phyloP scores from a whole-genome alignment of 2,113 vertebrate genomes.

The Capricornis sumatraensis region DNA sequence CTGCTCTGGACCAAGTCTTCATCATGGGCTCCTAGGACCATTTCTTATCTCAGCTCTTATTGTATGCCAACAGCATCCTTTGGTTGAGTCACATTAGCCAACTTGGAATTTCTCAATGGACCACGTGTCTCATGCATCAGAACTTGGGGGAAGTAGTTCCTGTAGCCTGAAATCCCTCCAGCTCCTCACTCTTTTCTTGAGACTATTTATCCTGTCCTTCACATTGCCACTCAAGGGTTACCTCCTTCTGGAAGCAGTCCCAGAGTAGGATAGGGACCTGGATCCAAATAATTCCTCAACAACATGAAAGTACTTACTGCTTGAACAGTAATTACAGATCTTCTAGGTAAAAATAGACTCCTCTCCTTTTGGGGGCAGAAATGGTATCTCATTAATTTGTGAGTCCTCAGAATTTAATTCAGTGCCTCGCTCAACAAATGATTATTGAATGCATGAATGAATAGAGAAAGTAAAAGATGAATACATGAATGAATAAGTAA shows the following conservation, averaged over 20 bases:
- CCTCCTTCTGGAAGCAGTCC: not conserved
- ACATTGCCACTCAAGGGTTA: not conserved
- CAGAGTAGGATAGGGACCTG: not conserved
- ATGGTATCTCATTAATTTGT: not conserved
- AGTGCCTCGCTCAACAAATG: not conserved
- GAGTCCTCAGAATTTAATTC: not conserved
- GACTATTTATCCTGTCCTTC: not conserved
- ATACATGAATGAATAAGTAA: not conserved
- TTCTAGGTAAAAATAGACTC: not conserved
- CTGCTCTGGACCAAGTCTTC: too few species aligned
- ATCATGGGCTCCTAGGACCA: not conserved
- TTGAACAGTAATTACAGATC: fast-evolving
- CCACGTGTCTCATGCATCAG: not conserved
- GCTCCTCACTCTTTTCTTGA: not conserved
- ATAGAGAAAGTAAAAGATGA: not conserved
- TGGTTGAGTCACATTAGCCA: not conserved
- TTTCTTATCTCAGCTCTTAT: not conserved
- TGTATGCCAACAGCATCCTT: not conserved
- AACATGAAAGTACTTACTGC: not conserved
- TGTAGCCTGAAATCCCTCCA: not conserved
- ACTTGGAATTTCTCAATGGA: not conserved
- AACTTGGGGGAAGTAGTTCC: too few species aligned
- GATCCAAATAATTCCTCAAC: not conserved
- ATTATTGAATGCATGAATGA: fast-evolving
- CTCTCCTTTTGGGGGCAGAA: not conserved